Evolutionary conservation across 2,113 vertebrate species (phyloP), one percentile per base, ranked within the genome.

Genomic region (Tichodroma muraria): DNA sequence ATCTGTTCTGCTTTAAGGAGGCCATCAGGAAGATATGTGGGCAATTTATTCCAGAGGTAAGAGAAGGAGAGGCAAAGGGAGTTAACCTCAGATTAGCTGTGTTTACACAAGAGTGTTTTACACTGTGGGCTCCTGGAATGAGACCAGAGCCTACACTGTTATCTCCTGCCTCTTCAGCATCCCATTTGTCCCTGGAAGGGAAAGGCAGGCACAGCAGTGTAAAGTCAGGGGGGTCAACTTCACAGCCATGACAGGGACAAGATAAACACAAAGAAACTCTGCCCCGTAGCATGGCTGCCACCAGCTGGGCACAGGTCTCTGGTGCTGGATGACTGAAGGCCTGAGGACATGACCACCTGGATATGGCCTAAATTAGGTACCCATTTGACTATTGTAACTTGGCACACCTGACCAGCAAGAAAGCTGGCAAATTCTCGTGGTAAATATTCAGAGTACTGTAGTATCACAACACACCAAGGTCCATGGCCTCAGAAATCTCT

Each of bases 1-100:
- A 96, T 95, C 90, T 86, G 42, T 75, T 95, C 82, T 94, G 35
- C 85, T 94, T 88, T 93, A 90, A 96, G 83, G 56, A 94, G 92
- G 83, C 82, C 76, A 85, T 96, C 90, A 93, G 68, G 76, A 96
- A 95, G 95, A 92, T 88, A 82, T 77, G 82, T 92, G 76, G 72
- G 85, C 90, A 92, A 86, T 90, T 94, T 85, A 85, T 73, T 73
- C 76, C 24, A 63, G 85, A 93, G 85, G 88, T 80, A 95, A 88
- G 68, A 94, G 79, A 56, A 94, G 63, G 79, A 89, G 90, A 75
- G 75, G 76, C 79, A 82, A 61, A 35, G 68, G 50, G 85, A 88
- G 59, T 83, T 93, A 90, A 94, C 88, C 64, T 95, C 85, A 90
- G 38, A 77, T 90, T 88, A 94, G 54, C 68, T 77, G n/a, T 73